phyloP scores from a whole-genome alignment of 2,113 vertebrate species.

The Ptilorrhoa leucosticta region DNA sequence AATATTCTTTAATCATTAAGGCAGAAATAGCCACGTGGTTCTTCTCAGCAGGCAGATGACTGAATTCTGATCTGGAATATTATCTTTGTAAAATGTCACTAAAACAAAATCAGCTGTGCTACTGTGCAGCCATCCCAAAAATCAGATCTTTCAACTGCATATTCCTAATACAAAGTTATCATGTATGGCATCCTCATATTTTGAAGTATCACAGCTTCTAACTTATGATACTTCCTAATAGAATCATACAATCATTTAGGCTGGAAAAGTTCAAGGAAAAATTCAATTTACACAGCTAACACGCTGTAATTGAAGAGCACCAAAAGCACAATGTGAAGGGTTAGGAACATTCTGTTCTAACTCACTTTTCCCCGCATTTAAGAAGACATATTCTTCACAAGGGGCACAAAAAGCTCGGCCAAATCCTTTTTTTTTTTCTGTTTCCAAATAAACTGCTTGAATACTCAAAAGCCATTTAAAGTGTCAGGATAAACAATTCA shows the following conservation, averaged over 20 bases:
- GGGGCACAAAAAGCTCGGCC: not conserved
- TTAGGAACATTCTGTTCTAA: not conserved
- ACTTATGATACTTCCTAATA: rapidly evolving
- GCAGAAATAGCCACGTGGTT: not conserved
- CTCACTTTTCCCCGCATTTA: not conserved
- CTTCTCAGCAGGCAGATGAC: not conserved
- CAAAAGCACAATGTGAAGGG: not conserved
- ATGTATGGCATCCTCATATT: not conserved
- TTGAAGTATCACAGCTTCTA: not conserved
- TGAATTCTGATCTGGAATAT: not conserved
- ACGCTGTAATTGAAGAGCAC: not conserved
- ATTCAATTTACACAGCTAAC: not conserved
- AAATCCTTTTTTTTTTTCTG: not conserved
- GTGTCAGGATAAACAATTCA: not conserved
- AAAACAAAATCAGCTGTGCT: not conserved
- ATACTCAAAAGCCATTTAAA: not conserved
- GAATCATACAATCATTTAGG: not conserved
- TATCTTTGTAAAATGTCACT: not conserved
- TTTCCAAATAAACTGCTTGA: not conserved
- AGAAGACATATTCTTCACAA: not conserved
- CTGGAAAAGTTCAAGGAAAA: not conserved
- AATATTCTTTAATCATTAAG: not conserved
- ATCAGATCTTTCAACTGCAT: not conserved
- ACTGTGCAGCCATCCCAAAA: not conserved
- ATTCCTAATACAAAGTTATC: not conserved